Conservation (phyloP, 2,113 vertebrate species). For the Malurus alboscapulatus region DNA sequence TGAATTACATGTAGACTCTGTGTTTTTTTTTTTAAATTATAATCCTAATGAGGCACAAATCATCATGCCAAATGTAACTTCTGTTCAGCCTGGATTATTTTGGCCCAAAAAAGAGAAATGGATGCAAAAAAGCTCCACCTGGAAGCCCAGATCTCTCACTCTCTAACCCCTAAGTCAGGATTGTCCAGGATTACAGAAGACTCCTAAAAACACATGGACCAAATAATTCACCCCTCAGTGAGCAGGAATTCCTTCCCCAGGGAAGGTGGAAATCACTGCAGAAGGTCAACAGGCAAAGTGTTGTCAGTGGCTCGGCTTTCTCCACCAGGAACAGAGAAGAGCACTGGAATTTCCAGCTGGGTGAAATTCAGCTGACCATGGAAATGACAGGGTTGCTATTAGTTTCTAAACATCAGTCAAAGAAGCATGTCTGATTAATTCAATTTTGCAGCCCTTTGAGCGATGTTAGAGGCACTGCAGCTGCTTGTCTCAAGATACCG, state of each 20-base stretch:
- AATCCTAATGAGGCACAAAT: neutral
- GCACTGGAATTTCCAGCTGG: neutral
- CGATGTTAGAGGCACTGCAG: neutral
- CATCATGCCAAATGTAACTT: neutral
- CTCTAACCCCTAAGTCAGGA: neutral
- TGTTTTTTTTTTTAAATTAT: accelerated
- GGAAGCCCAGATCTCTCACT: neutral
- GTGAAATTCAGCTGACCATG: neutral
- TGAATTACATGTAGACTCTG: neutral
- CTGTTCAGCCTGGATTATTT: neutral
- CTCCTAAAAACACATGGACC: neutral
- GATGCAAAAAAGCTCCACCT: neutral
- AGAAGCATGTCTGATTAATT: neutral
- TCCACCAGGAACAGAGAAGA: neutral
- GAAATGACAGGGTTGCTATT: neutral
- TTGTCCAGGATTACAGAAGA: neutral
- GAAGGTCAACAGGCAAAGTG: neutral
- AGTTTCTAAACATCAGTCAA: neutral
- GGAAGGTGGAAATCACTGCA: neutral
- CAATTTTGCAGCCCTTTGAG: neutral
- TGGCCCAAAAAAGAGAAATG: neutral
- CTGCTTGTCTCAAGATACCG: neutral
- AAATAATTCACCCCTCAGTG: neutral
- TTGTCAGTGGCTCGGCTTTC: neutral
- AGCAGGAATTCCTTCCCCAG: neutral